phyloP scores from a whole-genome alignment of 2,797 vertebrate species.

The Acanthis flammea region DNA sequence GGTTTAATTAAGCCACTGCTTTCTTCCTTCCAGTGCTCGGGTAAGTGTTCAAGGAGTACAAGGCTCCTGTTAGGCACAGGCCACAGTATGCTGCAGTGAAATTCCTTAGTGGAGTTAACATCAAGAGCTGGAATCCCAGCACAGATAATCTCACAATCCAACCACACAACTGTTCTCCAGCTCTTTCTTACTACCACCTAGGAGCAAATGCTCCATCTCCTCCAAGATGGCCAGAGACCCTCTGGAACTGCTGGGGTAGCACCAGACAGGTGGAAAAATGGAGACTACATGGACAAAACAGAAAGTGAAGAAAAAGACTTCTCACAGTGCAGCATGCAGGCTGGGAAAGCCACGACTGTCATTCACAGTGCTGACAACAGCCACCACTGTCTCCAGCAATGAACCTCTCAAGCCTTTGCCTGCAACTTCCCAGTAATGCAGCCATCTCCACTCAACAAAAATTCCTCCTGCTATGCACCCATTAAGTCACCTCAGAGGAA shows the following conservation, averaged over 20 bases:
- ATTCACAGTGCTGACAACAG: background rate
- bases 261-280: background rate
- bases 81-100: accelerated
- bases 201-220: background rate
- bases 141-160: background rate
- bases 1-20: background rate
- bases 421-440: background rate
- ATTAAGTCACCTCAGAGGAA: background rate
- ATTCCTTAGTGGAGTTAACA: background rate
- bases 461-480: accelerated
- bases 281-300: background rate
- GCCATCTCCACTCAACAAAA: background rate
- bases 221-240: background rate
- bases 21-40: background rate
- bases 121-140: background rate
- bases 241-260: background rate
- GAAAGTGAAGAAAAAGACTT: background rate
- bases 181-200: background rate
- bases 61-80: background rate
- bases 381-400: background rate
- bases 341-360: background rate
- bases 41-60: background rate
- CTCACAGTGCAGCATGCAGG: accelerated
- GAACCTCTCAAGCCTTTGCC: background rate
- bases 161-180: background rate